Evolutionary conservation across 2,113 vertebrate species (phyloP).

Genomic region (Anguilla japonica): DNA sequence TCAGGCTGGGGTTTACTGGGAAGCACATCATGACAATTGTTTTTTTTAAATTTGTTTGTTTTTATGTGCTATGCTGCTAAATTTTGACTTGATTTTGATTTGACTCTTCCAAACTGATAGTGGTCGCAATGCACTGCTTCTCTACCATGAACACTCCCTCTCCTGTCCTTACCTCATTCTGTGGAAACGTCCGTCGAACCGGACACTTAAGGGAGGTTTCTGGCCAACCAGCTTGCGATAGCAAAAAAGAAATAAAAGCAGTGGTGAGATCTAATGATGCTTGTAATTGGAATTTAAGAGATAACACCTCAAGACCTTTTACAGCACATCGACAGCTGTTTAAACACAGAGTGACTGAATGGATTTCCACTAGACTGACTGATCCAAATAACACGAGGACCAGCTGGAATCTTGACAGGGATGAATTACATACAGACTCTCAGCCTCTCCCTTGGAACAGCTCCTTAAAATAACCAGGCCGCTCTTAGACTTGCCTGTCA

Average conservation of each 20-base stretch:
- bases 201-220: neutral
- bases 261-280: neutral
- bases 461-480: neutral
- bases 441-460: neutral
- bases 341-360: neutral
- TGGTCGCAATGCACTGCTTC: no score
- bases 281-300: slow-evolving; percentile 7
- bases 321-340: neutral
- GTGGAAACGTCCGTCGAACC: neutral
- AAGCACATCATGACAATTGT: no score
- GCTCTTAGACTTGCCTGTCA: neutral
- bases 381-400: neutral
- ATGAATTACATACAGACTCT: neutral
- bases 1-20: no score
- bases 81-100: no score
- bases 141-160: neutral
- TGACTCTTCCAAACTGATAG: no score
- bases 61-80: no score
- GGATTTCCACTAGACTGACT: neutral
- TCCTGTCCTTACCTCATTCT: neutral
- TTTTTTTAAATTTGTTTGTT: no score
- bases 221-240: neutral
- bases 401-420: neutral
- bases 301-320: neutral
- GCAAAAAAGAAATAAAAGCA: neutral